Evolutionary conservation across 2,888 invertebrate species (phyloP).

Genomic region (Oegoconia quadripuncta): DNA sequence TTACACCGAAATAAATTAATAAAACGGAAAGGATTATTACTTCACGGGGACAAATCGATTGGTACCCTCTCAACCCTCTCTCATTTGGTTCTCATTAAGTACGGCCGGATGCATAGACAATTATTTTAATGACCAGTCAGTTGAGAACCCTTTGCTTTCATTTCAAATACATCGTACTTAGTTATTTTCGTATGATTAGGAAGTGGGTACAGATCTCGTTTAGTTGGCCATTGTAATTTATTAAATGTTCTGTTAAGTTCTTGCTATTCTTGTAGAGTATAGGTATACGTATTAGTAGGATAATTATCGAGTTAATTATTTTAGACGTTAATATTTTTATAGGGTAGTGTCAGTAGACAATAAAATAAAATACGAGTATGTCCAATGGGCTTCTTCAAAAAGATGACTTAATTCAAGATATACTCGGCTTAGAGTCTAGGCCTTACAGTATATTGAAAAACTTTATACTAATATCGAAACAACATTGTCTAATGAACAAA

Average conservation of each 20-base stretch:
- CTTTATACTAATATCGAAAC: no score
- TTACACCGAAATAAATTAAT: conserved; percentile 30
- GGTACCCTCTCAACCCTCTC: conserved; percentile 51
- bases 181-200: conserved; percentile 21
- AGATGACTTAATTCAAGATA: no score
- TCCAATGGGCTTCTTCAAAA: no score
- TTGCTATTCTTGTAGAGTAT: conserved; percentile 23
- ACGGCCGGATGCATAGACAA: conserved; percentile 64
- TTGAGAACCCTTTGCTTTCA: conserved; percentile 46
- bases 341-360: no score
- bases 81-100: conserved; percentile 74
- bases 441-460: no score
- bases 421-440: no score
- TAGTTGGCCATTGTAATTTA: conserved; percentile 15
- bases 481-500: no score
- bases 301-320: no score
- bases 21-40: conserved; percentile 62
- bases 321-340: no score
- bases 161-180: conserved; percentile 24
- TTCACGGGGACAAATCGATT: conserved; percentile 75
- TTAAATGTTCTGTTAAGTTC: conserved; percentile 15
- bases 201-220: conserved; percentile 20
- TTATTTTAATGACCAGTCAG: conserved; percentile 63
- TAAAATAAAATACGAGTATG: no score
- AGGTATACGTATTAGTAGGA: no score